phyloP scores from a whole-genome alignment of 1,140 invertebrate species.

The Amyelois transitella region DNA sequence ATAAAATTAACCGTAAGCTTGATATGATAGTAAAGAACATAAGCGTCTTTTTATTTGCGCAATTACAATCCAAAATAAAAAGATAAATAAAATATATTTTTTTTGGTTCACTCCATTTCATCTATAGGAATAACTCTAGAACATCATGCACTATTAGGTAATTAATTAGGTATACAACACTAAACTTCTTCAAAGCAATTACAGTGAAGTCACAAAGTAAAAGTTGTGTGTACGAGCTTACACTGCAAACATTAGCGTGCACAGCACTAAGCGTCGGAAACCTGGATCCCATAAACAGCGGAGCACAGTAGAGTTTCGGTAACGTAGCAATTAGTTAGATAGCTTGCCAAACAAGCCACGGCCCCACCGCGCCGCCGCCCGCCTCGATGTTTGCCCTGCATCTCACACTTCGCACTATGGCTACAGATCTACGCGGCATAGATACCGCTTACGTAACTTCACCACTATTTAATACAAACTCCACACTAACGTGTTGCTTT shows the following conservation, averaged over 20 bases:
- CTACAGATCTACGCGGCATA: slow-evolving; percentile 18
- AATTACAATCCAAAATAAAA: too few species aligned
- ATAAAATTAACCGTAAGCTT: too few species aligned
- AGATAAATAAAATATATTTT: too few species aligned
- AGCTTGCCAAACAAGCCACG: slow-evolving; percentile 33
- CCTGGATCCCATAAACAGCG: slow-evolving; percentile 19
- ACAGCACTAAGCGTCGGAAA: slow-evolving; percentile 2
- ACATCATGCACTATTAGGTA: background rate
- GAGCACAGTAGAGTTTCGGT: slow-evolving; percentile 12
- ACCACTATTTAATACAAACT: background rate
- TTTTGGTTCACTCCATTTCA: background rate
- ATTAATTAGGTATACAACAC: background rate
- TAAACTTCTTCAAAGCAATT: background rate
- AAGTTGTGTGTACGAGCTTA: background rate
- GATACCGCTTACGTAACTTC: slow-evolving; percentile 1
- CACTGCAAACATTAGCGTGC: background rate
- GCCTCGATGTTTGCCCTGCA: slow-evolving; percentile 7
- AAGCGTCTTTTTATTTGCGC: too few species aligned
- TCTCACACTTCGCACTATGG: slow-evolving; percentile 18
- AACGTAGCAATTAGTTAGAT: slow-evolving; percentile 39
- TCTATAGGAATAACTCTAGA: background rate
- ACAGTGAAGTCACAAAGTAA: background rate
- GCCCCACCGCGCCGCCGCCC: slow-evolving; percentile 7
- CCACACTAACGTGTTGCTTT: background rate
- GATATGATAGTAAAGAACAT: too few species aligned